Evolutionary conservation across 2,797 vertebrate genomes (phyloP).

Genomic region (Malurus leucopterus): DNA sequence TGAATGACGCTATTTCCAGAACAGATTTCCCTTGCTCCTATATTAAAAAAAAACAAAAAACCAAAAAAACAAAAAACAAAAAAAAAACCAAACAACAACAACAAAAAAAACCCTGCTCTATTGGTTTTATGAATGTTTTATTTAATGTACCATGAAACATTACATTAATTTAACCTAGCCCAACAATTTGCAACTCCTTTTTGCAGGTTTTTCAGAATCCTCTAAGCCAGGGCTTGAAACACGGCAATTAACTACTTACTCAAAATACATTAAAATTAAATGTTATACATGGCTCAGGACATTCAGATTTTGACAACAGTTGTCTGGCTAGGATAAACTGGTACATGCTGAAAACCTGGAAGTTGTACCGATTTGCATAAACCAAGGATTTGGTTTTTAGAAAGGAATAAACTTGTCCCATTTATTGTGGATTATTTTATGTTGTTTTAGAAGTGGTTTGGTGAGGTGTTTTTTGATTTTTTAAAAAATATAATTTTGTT

Average conservation of each 20-base stretch:
- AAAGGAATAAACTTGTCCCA: neutral
- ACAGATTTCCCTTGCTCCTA: neutral
- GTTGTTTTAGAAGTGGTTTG: neutral
- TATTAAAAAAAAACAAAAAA: neutral
- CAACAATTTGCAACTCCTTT: neutral
- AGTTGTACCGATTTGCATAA: neutral
- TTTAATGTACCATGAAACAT: neutral
- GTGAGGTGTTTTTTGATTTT: neutral
- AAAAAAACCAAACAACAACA: too few species aligned
- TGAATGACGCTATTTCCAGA: neutral
- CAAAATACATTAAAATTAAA: neutral
- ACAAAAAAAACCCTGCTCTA: neutral
- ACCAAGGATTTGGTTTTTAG: neutral
- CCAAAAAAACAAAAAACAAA: too few species aligned
- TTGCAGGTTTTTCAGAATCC: neutral
- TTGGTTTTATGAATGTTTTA: neutral
- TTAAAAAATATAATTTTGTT: slow-evolving; percentile 5
- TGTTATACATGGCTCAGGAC: neutral
- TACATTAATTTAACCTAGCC: neutral
- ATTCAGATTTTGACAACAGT: neutral
- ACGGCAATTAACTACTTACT: neutral
- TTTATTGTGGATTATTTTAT: neutral
- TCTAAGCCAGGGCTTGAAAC: neutral
- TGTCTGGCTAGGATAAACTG: neutral
- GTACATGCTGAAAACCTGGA: neutral